phyloP scores from a whole-genome alignment of 2,797 vertebrate genomes.

The Ispidina picta region DNA sequence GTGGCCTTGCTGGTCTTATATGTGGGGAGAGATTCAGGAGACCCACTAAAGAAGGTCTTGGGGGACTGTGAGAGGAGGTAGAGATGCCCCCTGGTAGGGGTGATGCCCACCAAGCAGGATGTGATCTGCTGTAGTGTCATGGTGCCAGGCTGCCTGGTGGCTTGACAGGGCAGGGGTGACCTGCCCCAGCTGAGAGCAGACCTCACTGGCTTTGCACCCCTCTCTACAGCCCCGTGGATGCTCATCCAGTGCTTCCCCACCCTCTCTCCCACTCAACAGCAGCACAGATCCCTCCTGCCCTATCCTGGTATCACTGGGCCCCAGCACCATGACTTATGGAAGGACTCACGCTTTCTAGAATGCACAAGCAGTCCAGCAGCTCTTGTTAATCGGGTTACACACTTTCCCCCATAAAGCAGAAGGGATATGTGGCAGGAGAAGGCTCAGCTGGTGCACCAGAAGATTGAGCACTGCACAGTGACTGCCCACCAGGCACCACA shows the following conservation, averaged over 20 bases:
- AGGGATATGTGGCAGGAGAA: not conserved
- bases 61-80: not conserved
- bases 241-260: not conserved
- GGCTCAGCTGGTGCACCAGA: not conserved
- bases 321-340: not conserved
- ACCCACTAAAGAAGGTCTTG: not conserved
- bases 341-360: not conserved
- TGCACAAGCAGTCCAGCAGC: not conserved
- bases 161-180: not conserved
- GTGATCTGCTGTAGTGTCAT: fast-evolving
- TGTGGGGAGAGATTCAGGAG: not conserved
- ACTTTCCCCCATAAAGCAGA: not conserved
- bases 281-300: not conserved
- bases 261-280: fast-evolving
- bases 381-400: not conserved
- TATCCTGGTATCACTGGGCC: not conserved
- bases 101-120: fast-evolving
- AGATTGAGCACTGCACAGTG: not conserved
- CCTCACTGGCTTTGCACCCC: fast-evolving
- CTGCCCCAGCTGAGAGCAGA: not conserved
- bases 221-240: not conserved
- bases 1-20: not conserved
- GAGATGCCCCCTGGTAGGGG: not conserved
- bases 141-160: not conserved
- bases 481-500: fast-evolving